A percentile compares a stretch with the other conserved stretches of the same genome.
Conservation (phyloP, 2,888 invertebrate species). For the Incurvaria masculella region DNA sequence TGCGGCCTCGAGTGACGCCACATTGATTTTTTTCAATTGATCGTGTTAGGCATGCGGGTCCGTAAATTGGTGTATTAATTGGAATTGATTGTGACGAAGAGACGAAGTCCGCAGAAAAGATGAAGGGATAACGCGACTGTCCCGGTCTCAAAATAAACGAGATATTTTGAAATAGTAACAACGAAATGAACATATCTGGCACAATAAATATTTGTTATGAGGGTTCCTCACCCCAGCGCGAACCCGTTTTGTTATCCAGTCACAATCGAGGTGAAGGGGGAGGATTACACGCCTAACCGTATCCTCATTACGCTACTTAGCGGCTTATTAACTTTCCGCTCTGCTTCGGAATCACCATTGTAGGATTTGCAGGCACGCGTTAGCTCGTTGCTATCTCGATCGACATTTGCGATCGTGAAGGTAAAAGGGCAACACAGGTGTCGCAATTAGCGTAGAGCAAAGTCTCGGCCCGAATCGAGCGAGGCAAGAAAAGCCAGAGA, state of each 20-base stretch:
- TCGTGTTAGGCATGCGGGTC: conserved; percentile 31
- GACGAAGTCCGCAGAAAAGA: background rate
- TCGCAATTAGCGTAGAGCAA: background rate
- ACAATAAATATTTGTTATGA: background rate
- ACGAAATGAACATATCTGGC: background rate
- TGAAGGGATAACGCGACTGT: background rate
- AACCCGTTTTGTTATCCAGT: background rate
- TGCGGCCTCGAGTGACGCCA: background rate
- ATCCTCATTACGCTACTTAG: conserved; percentile 34
- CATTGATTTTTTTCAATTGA: background rate
- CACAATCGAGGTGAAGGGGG: conserved; percentile 22
- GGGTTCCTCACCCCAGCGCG: background rate
- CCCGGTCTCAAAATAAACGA: background rate
- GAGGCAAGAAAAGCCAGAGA: no score
- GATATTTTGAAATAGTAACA: no score
- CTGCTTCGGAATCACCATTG: conserved; percentile 34
- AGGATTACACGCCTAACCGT: conserved; percentile 42
- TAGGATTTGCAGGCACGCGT: background rate
- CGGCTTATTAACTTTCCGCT: conserved; percentile 35
- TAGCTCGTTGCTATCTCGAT: background rate
- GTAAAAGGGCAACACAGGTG: conserved; percentile 21
- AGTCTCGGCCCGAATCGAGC: no score
- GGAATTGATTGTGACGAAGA: conserved; percentile 24
- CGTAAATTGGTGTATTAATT: conserved; percentile 39
- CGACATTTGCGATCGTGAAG: conserved; percentile 26